Base-by-base conservation (phyloP, 1,140 invertebrate species). In the Acromyrmex heyeri region DNA sequence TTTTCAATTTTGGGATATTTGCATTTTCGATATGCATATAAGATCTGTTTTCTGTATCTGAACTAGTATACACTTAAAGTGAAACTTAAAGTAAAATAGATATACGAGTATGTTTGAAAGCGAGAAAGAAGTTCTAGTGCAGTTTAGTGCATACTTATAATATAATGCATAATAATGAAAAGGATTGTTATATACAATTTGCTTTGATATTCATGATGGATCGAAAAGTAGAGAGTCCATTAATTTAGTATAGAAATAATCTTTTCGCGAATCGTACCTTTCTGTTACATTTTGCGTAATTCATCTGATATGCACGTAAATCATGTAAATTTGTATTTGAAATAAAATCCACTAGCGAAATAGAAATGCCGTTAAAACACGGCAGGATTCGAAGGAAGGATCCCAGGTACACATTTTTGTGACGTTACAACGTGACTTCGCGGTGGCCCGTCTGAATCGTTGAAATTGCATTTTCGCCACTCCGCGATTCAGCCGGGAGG, bases 401-500 rank as follows among this genome's bases (percentile, higher is more conserved):
- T 16, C 18, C 30, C 16, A 24, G 64, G 50, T 18, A 34, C 44
- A 14, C 38, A 83, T 83, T 83, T 83, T 82, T 82, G 55, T 73
- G 79, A 83, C 67, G 55, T 38, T 57, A 62, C 61, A 86, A 72
- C 62, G 69, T 48, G 70, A 83, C 89, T 82, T 81, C n/a, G 18
- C 65, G 59, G 70, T 70, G 27, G 64, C 57, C 59, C 61, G 73
- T 70, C 64, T 59, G 44, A 61, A 79, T 87, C 69, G 79, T 83
- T 59, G 72, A 86, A 89, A 89, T 89, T 88, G 82, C 76, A 88
- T 89, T 89, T 86, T 16, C 48, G 48, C 30, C 69, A 10, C 10
- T n/a, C 55, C 55, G 10, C 38, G 65, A 75, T 69, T 81, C 82
- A 57, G 48, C n/a, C n/a, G 57, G 10, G 55, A 24, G 21, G 61